Percentiles rank a stretch among this genome's conserved stretches.
phyloP scores from a whole-genome alignment of 2,113 vertebrate genomes.

The Pituophis catenifer region DNA sequence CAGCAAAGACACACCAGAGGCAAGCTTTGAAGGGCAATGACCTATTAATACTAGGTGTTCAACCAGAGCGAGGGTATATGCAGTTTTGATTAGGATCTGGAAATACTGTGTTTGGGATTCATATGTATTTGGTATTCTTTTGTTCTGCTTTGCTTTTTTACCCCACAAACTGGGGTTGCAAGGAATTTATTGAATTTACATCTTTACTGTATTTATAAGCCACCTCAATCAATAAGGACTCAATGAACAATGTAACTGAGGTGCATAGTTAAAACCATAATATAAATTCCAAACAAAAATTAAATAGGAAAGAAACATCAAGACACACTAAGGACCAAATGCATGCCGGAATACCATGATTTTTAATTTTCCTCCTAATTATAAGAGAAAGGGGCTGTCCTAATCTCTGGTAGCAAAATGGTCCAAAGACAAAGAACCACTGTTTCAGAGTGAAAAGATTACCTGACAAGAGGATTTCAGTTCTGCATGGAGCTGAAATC shows the following conservation, averaged over 20 bases:
- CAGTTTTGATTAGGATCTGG: neutral
- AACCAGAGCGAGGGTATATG: neutral
- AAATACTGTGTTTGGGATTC: neutral
- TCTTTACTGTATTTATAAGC: neutral
- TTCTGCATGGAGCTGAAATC: neutral
- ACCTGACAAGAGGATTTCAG: neutral
- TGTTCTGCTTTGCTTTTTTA: neutral
- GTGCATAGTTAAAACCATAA: neutral
- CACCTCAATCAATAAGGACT: neutral
- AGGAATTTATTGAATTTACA: neutral
- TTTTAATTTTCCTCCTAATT: neutral
- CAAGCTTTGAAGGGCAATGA: neutral
- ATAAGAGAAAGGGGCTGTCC: neutral
- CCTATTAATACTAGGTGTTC: conserved; percentile 40
- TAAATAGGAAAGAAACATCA: neutral
- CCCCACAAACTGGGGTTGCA: no score
- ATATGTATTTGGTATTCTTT: neutral
- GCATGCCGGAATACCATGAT: neutral
- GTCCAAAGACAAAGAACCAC: neutral
- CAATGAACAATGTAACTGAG: neutral
- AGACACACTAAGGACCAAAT: neutral
- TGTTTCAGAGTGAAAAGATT: neutral
- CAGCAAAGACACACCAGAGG: conserved; percentile 63
- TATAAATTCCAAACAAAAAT: neutral
- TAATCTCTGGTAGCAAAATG: neutral